Base-by-base conservation (phyloP, 1,140 invertebrate genomes). In the Ceratosolen fusciceps region DNA sequence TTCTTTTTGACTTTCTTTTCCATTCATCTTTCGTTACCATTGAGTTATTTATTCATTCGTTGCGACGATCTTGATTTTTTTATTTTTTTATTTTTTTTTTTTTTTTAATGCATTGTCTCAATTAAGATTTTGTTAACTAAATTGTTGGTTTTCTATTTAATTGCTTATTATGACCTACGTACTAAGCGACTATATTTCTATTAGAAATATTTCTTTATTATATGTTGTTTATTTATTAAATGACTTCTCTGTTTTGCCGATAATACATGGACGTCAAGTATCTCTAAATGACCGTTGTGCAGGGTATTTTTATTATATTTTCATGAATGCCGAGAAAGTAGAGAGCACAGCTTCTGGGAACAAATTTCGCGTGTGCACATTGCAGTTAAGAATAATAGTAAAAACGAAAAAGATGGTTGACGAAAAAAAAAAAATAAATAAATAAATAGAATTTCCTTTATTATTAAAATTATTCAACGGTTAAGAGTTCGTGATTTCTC, bases 1-100 rank as follows among this genome's bases (percentile, higher is more conserved):
- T 65, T 37, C 7, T 37, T 65, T 65, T 65, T 31, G 34, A 65
- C 37, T 31, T 37, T 65, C n/a, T n/a, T n/a, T n/a, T n/a, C n/a
- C n/a, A n/a, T n/a, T 37, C 14, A 9, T 29, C 60, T 43, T 74
- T 60, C n/a, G 34, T 39, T 60, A 74, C 10, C 54, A 24, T 60
- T 60, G 14, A 62, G 29, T 60, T 62, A 34, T 62, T 34, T 34
- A 65, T 37, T 65, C 10, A n/a, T 65, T 62, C 19, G 24, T 58
- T 29, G 24, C 9, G 56, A 10, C 9, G 3, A 58, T 7, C 19
- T 5, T 14, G 7, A 31, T 29, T 19, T 43, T 43, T n/a, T n/a
- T n/a, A n/a, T n/a, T n/a, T n/a, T n/a, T n/a, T n/a, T n/a, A n/a
- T n/a, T n/a, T n/a, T n/a, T n/a, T 9, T 47, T 47, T 47, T 7